Base-by-base conservation (phyloP, 2,888 invertebrate species). In the Lordiphosa fenestrarum region DNA sequence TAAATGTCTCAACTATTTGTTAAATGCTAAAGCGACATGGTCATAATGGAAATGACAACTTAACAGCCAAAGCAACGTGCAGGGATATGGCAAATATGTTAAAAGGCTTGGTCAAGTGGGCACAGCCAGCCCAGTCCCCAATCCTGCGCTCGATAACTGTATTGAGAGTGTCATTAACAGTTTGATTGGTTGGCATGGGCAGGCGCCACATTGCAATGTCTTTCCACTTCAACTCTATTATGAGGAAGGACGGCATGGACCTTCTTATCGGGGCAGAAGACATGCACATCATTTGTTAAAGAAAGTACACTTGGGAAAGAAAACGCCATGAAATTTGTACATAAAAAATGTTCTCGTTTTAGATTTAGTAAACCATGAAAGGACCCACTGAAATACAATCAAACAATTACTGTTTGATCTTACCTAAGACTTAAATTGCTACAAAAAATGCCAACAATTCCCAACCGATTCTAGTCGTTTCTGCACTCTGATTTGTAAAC, bases 161-260 rank as follows among this genome's bases (percentile, higher is more conserved):
- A 88, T 88, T 88, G 88, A 86, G 88, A 87, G 83, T 87, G 87
- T 88, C 89, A 88, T 88, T 89, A 88, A 87, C 89, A 89, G 88
- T 88, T 89, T 84, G 84, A 84, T 84, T 78, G 81, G 69, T 68
- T 66, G 71, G 53, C 67, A 50, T 66, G 37, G 53, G 51, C 46
- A 21, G 61, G 48, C 36, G 10, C 41, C 35, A 30, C 44, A 44
- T 21, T 37, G n/a, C 23, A 23, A 37, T n/a, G 37, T 25, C 13
- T 25, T 39, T 44, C 62, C 52, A 66, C 54, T 49, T 60, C 53
- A 61, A 52, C 60, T 56, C 65, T 73, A 63, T 73, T 73, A 73
- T 71, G 72, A 71, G 57, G 49, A 46, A 53, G 54, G 53, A 60
- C 54, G 59, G 65, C 77, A 46, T 49, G 49, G 40, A 38, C 52